Base-by-base conservation (phyloP, 2,113 vertebrate genomes). In the Pollachius pollachius region DNA sequence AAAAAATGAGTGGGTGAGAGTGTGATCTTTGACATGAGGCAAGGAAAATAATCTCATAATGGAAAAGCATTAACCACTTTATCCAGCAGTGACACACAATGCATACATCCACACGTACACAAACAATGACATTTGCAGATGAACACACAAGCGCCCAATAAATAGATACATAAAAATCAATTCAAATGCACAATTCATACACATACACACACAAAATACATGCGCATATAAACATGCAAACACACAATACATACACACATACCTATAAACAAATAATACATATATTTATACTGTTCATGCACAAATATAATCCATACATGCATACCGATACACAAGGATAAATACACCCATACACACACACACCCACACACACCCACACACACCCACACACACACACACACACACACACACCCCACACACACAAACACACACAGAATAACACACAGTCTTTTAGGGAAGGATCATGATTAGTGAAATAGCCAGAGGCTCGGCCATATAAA, bases 381-480 rank as follows among this genome's bases (percentile, higher is more conserved):
- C 5, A 56, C 21, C 1, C 21, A 34, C 41, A 9, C 6, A 48
- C 41, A 48, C 41, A 48, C 41, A 48, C 5, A 48, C 41, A 48
- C 41, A 48, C 41, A 48, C 5, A 48, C 41, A 48, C 41, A 9
- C 5, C 8, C 1, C 8, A 48, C 41, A 48, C 52, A 56, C 41
- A 48, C 41, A 48, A 7, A 48, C 5, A 48, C 41, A 48, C 41
- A 9, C 5, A 48, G 9, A 48, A 48, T 13, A 48, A 48, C 41
- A 41, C 52, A 8, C 7, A 56, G 5, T 15, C 17, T 13, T 27
- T 23, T 1, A 5, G 5, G 25, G 27, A 64, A 30, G 25, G 16
- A 64, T 62, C 75, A 13, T 48, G 71, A 73, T 75, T 52, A 37
- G 52, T 82, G 67, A 79, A 73, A 75, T 16, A 54, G 72, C 73